Conservation (phyloP, 2,113 vertebrate species). For the Columba janthina region DNA sequence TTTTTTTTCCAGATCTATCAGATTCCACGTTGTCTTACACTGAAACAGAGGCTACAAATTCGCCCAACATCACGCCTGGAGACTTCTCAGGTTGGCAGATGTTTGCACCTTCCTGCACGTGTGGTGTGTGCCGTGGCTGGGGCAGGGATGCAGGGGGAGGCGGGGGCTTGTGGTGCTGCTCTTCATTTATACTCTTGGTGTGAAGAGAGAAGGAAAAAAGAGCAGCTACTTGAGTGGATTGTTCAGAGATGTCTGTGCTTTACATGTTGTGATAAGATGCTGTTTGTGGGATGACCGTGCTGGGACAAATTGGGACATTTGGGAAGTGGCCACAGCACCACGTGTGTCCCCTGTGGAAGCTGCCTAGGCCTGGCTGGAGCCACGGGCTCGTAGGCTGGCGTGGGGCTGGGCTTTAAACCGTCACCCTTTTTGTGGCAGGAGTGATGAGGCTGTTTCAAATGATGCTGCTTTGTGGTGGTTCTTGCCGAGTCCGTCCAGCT, state of each 20-base stretch:
- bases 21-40: conserved; percentile 99
- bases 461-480: background rate
- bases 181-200: background rate
- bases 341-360: fast-evolving
- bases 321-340: background rate
- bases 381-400: fast-evolving
- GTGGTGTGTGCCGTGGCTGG: background rate
- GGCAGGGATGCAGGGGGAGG: background rate
- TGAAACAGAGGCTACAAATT: conserved; percentile 96
- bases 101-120: background rate
- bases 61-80: conserved; percentile 87
- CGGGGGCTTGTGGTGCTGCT: fast-evolving
- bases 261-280: fast-evolving
- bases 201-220: background rate
- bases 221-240: fast-evolving
- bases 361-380: fast-evolving
- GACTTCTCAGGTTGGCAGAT: conserved; percentile 93
- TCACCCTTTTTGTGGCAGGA: background rate
- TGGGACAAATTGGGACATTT: fast-evolving
- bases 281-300: fast-evolving
- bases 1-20: conserved; percentile 85
- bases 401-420: fast-evolving
- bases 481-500: background rate
- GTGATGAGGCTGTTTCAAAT: fast-evolving
- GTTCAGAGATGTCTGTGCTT: fast-evolving